phyloP scores from a whole-genome alignment of 2,888 invertebrate genomes.

The Leucania comma region DNA sequence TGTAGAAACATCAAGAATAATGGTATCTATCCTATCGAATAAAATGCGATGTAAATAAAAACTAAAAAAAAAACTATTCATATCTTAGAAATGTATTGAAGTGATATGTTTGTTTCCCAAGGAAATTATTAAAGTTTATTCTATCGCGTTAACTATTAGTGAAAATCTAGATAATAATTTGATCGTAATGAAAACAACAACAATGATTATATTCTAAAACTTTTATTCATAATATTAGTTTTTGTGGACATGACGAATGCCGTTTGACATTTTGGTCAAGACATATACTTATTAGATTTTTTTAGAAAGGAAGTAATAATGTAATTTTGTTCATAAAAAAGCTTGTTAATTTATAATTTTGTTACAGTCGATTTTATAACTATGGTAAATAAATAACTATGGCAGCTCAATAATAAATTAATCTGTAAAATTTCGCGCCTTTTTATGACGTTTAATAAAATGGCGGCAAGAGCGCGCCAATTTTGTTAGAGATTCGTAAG shows the following conservation, averaged over 20 bases:
- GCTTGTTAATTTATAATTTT: slow-evolving; percentile 17
- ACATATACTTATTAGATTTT: slow-evolving; percentile 16
- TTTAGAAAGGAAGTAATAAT: slow-evolving; percentile 5
- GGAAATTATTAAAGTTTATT: slow-evolving; percentile 88
- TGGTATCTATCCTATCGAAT: slow-evolving; percentile 68
- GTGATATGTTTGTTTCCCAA: slow-evolving; percentile 88
- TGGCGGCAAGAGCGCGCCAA: slow-evolving; percentile 26
- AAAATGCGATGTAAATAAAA: slow-evolving; percentile 81
- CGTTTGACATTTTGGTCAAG: slow-evolving; percentile 25
- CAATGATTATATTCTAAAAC: slow-evolving; percentile 33
- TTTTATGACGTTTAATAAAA: slow-evolving; percentile 40
- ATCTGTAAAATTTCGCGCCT: slow-evolving; percentile 43
- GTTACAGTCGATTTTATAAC: slow-evolving; percentile 21
- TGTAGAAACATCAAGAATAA: slow-evolving; percentile 63
- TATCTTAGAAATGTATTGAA: slow-evolving; percentile 88
- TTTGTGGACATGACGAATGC: slow-evolving; percentile 7
- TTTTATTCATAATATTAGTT: slow-evolving; percentile 21
- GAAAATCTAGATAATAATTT: slow-evolving; percentile 77
- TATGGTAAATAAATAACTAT: slow-evolving; percentile 35
- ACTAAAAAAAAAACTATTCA: slow-evolving; percentile 83
- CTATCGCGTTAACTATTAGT: slow-evolving; percentile 86
- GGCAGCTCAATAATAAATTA: slow-evolving; percentile 52
- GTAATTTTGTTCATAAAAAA: background rate
- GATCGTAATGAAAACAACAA: slow-evolving; percentile 70
- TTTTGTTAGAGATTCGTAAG: slow-evolving; percentile 52